Base-by-base conservation (phyloP, 2,888 invertebrate genomes). In the Trachelus stipa region DNA sequence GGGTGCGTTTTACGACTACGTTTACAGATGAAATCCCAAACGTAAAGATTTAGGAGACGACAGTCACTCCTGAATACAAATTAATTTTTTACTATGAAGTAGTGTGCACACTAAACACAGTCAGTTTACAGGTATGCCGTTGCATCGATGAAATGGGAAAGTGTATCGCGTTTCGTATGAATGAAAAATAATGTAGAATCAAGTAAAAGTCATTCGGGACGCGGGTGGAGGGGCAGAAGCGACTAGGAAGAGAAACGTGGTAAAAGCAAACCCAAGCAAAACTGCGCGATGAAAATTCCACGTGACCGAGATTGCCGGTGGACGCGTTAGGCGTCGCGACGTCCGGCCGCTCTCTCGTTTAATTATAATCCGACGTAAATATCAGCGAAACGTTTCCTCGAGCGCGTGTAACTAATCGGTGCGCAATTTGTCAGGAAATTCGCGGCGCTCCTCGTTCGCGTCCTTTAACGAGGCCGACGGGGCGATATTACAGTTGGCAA, bases 401-500 rank as follows among this genome's bases (percentile, higher is more conserved):
- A 71, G 71, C 71, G 71, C 34, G 34, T 34, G 31, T 71, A 34
- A 71, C 34, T 71, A 71, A 71, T 31, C 71, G 23, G 33, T 34
- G 71, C 34, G 71, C 71, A 34, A 71, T 71, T 71, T 71, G 71
- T 71, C 71, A 34, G 34, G 31, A 71, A 71, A 71, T 71, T 71
- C 31, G 34, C 33, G 71, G 33, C 31, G 34, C 33, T 71, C 31
- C 71, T 33, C 34, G 33, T 31, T 71, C 34, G 34, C 71, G 71
- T 34, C 71, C 31, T 71, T 71, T 34, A 74, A 74, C 74, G 74
- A 37, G 37, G 31, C n/a, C 37, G 74, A n/a, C 34, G 75, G 75
- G 34, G 68, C 75, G 75, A 76, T 76, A 76, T 78, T 76, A 76
- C 78, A 76, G 37, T 56, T 34, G 73, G 56, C 56, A 31, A 77